Conservation (phyloP, 1,140 invertebrate species). For the Brachionus plicatilis region DNA sequence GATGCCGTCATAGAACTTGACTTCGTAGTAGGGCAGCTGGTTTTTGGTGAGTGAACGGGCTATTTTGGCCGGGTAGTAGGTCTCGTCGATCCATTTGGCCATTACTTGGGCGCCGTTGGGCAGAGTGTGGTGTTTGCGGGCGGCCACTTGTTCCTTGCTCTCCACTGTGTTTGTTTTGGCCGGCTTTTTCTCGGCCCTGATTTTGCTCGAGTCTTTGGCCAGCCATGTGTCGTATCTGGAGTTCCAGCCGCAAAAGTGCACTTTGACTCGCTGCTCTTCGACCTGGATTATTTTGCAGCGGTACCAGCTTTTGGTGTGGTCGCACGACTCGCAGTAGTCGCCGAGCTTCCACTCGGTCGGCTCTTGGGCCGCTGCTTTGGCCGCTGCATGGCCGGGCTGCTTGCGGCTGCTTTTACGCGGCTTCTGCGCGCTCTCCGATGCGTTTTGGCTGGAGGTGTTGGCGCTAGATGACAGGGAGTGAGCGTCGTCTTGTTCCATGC, state of each 20-base stretch:
- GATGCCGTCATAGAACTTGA: conserved; percentile 5
- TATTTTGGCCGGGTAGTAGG: neutral
- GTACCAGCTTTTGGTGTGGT: neutral
- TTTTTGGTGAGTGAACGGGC: neutral
- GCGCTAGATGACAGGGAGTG: neutral
- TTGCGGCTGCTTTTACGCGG: neutral
- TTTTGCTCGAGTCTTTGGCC: conserved; percentile 54
- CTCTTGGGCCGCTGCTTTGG: neutral
- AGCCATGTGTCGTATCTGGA: conserved; percentile 79
- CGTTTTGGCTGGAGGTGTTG: neutral
- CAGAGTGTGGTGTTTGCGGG: neutral
- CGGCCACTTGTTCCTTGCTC: neutral
- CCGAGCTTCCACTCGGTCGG: neutral
- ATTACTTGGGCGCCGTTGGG: neutral
- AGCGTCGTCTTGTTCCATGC: neutral
- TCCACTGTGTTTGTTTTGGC: neutral
- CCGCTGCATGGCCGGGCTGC: neutral
- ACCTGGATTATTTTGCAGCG: conserved; percentile 63
- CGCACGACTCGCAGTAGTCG: neutral
- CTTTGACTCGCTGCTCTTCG: conserved; percentile 72
- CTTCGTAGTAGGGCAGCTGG: neutral
- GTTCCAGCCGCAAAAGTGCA: conserved; percentile 86
- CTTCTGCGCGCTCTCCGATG: too few relatives aligned
- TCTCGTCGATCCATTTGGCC: conserved; percentile 25
- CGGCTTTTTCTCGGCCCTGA: conserved; percentile 41